Base-by-base conservation (phyloP, 2,888 invertebrate species). In the Shargacucullia verbasci region DNA sequence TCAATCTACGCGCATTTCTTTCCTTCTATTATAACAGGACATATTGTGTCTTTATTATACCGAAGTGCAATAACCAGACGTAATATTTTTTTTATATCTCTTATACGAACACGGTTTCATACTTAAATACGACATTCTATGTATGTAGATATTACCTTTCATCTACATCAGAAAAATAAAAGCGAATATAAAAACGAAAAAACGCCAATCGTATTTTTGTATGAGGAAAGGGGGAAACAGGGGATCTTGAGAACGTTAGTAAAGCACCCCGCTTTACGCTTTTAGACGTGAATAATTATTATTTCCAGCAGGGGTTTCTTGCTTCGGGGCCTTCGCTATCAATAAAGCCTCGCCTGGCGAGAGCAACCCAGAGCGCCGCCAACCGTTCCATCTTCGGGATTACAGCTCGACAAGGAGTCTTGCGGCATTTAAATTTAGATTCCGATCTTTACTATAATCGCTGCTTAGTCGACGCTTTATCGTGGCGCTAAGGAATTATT, bases 361-460 rank as follows among this genome's bases (percentile, higher is more conserved):
- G 78, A 79, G 71, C 63, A 75, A 70, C 59, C 67, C 68, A 52
- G 56, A 45, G 50, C 60, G 62, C 74, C 82, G 80, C 85, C 84
- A 81, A 85, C 78, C 85, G 83, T 84, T 90, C 87, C 76, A 85
- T 90, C 91, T 88, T 81, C 71, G 70, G 90, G 90, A 89, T 90
- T 90, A 90, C 71, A 59, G 56, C 35, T 71, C 68, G 82, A 83
- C 82, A 84, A 76, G 81, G 77, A 81, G 81, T 80, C 81, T 77
- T 84, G 86, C 72, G 86, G 84, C 79, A 73, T 83, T 84, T 82
- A 86, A 88, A 87, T 88, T 87, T 82, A 88, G 89, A 88, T 88
- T 83, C 79, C 86, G 84, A 90, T 90, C 89, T 90, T 86, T 83
- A 84, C 75, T 79, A 82, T 89, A 89, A 89, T 88, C 86, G 83